Conservation (phyloP, 2,113 vertebrate genomes). For the Gymnarchus niloticus region DNA sequence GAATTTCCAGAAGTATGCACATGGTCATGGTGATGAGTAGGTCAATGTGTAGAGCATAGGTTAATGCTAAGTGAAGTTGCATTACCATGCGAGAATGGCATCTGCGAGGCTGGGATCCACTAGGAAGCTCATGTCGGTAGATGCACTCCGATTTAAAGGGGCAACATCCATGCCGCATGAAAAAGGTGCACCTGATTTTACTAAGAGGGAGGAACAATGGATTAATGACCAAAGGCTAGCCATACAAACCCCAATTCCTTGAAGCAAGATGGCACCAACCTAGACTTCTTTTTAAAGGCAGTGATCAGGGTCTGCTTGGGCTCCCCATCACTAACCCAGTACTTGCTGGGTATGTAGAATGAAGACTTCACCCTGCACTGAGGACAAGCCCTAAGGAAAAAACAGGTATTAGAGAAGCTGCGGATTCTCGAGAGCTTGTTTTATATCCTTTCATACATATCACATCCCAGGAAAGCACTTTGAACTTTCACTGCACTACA, state of each 20-base stretch:
- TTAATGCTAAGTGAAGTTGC: neutral
- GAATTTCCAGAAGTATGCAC: too few relatives aligned
- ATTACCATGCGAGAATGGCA: constrained; percentile 44
- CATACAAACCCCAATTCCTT: neutral
- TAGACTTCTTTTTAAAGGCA: constrained; percentile 69
- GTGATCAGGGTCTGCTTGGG: constrained; percentile 70
- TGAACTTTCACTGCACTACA: too few relatives aligned
- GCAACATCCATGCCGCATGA: constrained; percentile 59
- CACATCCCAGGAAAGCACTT: neutral
- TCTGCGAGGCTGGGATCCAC: constrained; percentile 34
- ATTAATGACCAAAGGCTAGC: neutral
- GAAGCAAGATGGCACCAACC: constrained; percentile 52
- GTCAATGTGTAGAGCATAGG: neutral
- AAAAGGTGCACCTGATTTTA: constrained; percentile 76
- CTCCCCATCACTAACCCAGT: constrained; percentile 67
- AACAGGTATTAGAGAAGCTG: too few relatives aligned
- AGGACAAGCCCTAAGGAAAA: constrained; percentile 69
- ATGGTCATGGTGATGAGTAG: too few relatives aligned
- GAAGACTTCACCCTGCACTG: constrained; percentile 76
- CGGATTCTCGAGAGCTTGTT: too few relatives aligned
- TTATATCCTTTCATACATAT: too few relatives aligned
- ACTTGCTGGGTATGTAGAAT: constrained; percentile 79
- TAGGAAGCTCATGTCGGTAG: constrained; percentile 66
- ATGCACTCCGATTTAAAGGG: constrained; percentile 81
- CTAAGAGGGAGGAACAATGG: constrained; percentile 43